These are phyloP conservation scores for Laterallus jamaicensis DNA, from an alignment of 2,113 vertebrate genomes.

Conservation along the genomic window DNA sequence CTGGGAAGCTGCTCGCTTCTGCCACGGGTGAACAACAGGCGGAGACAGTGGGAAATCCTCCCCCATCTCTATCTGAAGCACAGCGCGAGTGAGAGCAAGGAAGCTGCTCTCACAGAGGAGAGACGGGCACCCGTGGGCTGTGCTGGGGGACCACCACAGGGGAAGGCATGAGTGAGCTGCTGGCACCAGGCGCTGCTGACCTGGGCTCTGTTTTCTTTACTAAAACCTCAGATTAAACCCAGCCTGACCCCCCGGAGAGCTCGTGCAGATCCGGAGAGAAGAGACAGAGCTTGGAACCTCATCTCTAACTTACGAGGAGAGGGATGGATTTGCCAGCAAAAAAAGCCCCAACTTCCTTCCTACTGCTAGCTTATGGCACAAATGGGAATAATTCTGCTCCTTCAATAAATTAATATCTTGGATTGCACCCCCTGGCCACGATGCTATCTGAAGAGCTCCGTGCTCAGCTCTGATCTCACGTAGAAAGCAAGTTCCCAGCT, in stretches of 20 bases:
- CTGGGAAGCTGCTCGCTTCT: not conserved
- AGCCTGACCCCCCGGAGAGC: not conserved
- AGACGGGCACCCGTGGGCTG: not conserved
- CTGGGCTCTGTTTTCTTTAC: not conserved
- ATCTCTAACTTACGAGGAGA: not conserved
- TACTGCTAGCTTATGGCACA: not conserved
- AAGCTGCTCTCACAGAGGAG: not conserved
- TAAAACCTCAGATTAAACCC: not conserved
- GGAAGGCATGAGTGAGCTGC: not conserved
- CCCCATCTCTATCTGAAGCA: fast-evolving
- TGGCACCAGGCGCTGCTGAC: fast-evolving
- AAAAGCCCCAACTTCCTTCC: not conserved
- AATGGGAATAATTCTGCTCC: not conserved
- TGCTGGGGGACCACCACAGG: not conserved
- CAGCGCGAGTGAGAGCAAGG: not conserved
- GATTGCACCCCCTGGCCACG: not conserved
- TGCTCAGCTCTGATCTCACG: not conserved
- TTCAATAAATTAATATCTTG: too few species aligned
- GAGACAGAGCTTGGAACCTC: not conserved
- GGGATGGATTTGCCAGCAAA: not conserved
- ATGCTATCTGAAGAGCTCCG: not conserved
- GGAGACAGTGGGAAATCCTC: fast-evolving
- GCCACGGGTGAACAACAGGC: fast-evolving
- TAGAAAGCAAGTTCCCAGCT: not conserved
- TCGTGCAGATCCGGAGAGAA: not conserved